Evolutionary conservation across 2,113 vertebrate species (phyloP).

Genomic region (Vireo altiloquus): DNA sequence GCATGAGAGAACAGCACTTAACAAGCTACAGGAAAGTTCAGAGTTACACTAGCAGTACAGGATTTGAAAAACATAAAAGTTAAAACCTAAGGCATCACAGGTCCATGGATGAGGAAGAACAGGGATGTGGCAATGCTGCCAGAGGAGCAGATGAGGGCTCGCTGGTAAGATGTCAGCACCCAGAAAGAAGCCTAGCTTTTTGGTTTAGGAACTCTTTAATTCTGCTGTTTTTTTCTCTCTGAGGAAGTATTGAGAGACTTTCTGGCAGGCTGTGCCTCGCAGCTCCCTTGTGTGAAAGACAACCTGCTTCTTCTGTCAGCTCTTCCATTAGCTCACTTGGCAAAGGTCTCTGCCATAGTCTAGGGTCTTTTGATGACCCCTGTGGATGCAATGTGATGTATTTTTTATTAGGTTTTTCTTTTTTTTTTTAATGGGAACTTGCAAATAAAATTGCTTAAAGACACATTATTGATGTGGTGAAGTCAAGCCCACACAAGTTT

Average conservation of each 20-base stretch:
- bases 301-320: not conserved
- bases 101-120: not conserved
- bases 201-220: not conserved
- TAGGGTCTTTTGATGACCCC: not conserved
- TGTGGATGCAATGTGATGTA: not conserved
- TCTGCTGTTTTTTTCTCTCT: not conserved
- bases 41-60: no score
- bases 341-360: not conserved
- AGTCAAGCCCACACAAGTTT: not conserved
- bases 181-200: not conserved
- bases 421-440: not conserved
- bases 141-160: not conserved
- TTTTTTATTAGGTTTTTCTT: not conserved
- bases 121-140: accelerated
- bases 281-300: not conserved
- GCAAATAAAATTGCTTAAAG: not conserved
- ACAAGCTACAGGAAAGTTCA: no score
- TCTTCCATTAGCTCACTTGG: not conserved
- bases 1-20: no score
- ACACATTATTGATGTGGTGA: not conserved
- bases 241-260: not conserved
- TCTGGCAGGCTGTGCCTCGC: not conserved
- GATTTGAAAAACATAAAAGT: no score
- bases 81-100: no score
- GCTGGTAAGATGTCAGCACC: not conserved